Conservation (phyloP, 2,888 invertebrate species). For the Eremobia ochroleuca region DNA sequence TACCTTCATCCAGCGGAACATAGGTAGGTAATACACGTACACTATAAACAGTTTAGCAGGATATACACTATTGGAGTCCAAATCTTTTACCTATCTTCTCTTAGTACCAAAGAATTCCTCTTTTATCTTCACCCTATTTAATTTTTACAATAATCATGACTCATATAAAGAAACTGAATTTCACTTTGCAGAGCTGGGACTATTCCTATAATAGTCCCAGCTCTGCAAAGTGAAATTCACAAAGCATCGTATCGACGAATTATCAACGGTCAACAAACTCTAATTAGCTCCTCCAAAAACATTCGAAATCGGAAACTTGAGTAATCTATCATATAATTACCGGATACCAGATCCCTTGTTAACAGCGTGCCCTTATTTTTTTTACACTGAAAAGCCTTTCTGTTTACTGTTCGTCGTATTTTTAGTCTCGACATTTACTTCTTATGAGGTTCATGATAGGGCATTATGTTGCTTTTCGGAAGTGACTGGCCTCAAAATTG, state of each 20-base stretch:
- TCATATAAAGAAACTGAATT: too few relatives aligned
- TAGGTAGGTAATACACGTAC: background rate
- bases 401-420: constrained; percentile 51
- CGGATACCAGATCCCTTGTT: constrained; percentile 41
- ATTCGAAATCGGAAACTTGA: constrained; percentile 30
- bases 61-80: background rate
- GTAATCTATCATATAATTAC: constrained; percentile 49
- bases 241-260: background rate
- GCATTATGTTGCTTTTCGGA: constrained; percentile 50
- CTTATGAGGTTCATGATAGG: constrained; percentile 63
- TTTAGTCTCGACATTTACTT: constrained; percentile 61
- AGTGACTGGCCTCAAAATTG: constrained; percentile 59
- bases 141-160: background rate
- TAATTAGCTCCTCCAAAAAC: constrained; percentile 30
- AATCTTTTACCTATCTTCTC: background rate
- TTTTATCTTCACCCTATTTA: background rate
- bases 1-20: background rate
- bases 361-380: constrained; percentile 44
- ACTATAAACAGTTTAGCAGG: background rate
- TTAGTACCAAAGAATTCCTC: background rate
- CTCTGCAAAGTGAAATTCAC: background rate
- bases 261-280: constrained; percentile 14
- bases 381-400: constrained; percentile 41
- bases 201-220: too few relatives aligned
- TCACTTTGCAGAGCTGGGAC: too few relatives aligned